Conservation (phyloP, 2,113 vertebrate species). For the Thamnophis sirtalis region DNA sequence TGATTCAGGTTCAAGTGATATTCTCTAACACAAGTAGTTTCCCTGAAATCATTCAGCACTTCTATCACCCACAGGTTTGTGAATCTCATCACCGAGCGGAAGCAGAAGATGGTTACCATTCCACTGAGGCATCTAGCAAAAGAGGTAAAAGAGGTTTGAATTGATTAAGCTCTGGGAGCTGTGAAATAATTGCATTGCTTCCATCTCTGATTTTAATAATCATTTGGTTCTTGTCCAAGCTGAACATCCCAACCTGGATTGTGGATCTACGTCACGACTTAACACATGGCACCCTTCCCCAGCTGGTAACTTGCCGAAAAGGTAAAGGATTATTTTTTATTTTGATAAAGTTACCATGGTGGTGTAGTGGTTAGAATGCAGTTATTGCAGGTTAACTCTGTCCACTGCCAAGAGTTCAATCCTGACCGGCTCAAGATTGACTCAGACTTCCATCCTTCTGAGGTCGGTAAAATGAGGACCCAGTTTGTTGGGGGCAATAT, state of each 20-base stretch:
- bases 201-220: neutral
- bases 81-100: slow-evolving; percentile 89
- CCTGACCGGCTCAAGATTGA: neutral
- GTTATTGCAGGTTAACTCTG: neutral
- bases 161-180: neutral
- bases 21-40: neutral
- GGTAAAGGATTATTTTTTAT: slow-evolving; percentile 64
- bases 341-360: neutral
- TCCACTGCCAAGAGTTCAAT: neutral
- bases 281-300: slow-evolving; percentile 86
- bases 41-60: neutral
- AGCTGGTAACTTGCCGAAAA: slow-evolving; percentile 82
- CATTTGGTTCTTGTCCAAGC: slow-evolving; percentile 38
- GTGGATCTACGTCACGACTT: slow-evolving; percentile 89
- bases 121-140: slow-evolving; percentile 82
- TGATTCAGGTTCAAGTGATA: neutral
- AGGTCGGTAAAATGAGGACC: neutral
- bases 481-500: neutral
- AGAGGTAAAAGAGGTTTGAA: slow-evolving; percentile 61
- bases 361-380: neutral
- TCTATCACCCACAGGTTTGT: slow-evolving; percentile 73
- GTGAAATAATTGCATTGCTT: neutral
- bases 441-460: neutral
- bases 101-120: slow-evolving; percentile 74
- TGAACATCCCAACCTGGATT: slow-evolving; percentile 92